Conservation (phyloP, 2,888 invertebrate species). For the Xanthostigma xanthostigma region DNA sequence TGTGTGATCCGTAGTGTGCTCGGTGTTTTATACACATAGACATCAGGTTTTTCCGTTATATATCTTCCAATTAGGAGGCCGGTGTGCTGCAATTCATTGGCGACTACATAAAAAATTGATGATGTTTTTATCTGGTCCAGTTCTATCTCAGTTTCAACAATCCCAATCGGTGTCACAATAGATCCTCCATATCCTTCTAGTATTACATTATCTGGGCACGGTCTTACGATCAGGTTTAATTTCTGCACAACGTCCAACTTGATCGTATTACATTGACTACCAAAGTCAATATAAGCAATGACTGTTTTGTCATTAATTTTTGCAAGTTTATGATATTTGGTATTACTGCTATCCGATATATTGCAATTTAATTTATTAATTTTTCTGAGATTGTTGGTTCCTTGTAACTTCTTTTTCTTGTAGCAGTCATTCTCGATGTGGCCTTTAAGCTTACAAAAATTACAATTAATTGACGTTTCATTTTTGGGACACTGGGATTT, state of each 20-base stretch:
- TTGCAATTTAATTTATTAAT: too few relatives aligned
- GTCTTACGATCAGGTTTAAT: not conserved
- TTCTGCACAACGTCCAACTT: not conserved
- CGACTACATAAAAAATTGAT: conserved; percentile 3
- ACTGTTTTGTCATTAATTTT: conserved; percentile 4
- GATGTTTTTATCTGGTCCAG: conserved; percentile 2
- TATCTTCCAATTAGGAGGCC: not conserved
- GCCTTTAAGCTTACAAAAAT: conserved; percentile 4
- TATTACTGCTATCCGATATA: not conserved
- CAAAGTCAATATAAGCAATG: conserved; percentile 8
- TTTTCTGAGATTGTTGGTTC: too few relatives aligned
- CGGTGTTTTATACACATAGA: not conserved
- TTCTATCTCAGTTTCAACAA: conserved; percentile 2
- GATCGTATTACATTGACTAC: conserved; percentile 8
- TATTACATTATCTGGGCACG: not conserved
- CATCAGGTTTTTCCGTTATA: not conserved
- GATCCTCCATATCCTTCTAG: conserved; percentile 4
- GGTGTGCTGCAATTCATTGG: not conserved
- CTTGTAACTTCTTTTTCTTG: too few relatives aligned
- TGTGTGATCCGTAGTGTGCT: not conserved
- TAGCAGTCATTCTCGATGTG: conserved; percentile 1
- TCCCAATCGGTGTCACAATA: conserved; percentile 1
- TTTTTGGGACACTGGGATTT: conserved; percentile 2
- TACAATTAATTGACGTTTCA: not conserved
- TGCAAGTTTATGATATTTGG: conserved; percentile 6